Evolutionary conservation across 2,797 vertebrate genomes (phyloP).

Genomic region (Hippopotamyrus pictus): DNA sequence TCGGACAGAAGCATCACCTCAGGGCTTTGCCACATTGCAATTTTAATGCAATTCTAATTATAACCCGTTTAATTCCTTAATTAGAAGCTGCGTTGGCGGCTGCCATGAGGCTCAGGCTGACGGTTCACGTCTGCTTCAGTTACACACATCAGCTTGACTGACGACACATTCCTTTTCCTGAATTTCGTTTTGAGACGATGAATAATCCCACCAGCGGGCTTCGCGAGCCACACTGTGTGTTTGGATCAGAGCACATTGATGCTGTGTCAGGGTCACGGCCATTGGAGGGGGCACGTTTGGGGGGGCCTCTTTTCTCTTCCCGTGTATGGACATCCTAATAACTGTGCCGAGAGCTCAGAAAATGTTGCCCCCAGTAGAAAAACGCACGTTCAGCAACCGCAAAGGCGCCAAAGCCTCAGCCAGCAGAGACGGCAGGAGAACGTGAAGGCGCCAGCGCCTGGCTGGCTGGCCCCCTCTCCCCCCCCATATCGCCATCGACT

Average conservation of each 20-base stretch:
- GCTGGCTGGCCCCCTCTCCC: background rate
- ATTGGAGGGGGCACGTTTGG: background rate
- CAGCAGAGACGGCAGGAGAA: slow-evolving; percentile 22
- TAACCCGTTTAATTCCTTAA: background rate
- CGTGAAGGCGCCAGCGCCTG: background rate
- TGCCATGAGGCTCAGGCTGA: background rate
- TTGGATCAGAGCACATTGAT: background rate
- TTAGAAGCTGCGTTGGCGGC: background rate
- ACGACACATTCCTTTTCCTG: background rate
- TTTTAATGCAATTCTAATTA: slow-evolving; percentile 17
- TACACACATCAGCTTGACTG: background rate
- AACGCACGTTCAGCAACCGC: background rate
- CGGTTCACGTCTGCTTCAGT: background rate
- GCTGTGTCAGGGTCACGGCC: background rate
- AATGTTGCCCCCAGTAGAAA: background rate
- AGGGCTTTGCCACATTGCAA: background rate
- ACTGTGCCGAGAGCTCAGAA: background rate
- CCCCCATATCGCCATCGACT: background rate
- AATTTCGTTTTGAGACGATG: background rate
- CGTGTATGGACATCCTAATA: background rate
- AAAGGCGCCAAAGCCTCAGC: slow-evolving; percentile 23
- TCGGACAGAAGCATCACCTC: background rate
- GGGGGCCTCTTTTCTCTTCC: background rate
- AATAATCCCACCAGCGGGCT: background rate
- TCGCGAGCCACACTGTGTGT: background rate